These are phyloP conservation scores for Paralichthys olivaceus DNA, from an alignment of 2,113 vertebrate species.

Conservation along the genomic window DNA sequence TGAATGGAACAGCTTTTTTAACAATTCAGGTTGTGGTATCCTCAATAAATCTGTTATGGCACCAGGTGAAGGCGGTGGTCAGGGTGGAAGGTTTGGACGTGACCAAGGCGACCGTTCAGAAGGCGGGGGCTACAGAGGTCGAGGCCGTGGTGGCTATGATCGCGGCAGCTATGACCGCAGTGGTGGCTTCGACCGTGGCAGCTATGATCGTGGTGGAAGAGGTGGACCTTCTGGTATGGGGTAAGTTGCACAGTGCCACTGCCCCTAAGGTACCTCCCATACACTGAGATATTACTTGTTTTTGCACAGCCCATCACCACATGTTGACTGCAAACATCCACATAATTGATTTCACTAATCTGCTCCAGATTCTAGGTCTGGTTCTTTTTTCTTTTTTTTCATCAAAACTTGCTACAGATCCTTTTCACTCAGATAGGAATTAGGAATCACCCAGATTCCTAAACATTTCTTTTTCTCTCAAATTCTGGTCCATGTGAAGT, in stretches of 20 bases:
- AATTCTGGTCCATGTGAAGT: not conserved
- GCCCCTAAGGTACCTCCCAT: conserved; percentile 77
- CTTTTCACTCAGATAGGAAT: not conserved
- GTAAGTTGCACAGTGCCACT: conserved; percentile 83
- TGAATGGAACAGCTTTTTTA: not conserved
- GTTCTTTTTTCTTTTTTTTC: not conserved
- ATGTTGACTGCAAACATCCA: conserved; percentile 40
- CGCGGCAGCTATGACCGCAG: conserved; percentile 67
- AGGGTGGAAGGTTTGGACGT: conserved; percentile 78
- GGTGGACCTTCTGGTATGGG: conserved; percentile 84
- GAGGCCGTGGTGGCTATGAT: conserved; percentile 70
- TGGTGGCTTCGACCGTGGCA: conserved; percentile 76
- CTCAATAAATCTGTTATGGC: not conserved
- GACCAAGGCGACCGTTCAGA: conserved; percentile 81
- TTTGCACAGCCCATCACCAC: conserved; percentile 32
- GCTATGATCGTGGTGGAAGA: conserved; percentile 76
- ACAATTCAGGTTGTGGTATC: too few relatives aligned
- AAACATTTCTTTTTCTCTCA: not conserved
- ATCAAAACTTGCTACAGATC: not conserved
- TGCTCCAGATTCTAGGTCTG: conserved; percentile 27
- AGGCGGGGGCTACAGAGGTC: conserved; percentile 78
- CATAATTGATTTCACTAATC: conserved; percentile 32
- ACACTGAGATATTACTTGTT: conserved; percentile 45
- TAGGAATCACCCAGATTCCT: not conserved
- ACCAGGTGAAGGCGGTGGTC: conserved; percentile 75